Base-by-base conservation (phyloP, 1,140 invertebrate genomes). In the Saxidomus purpurata region DNA sequence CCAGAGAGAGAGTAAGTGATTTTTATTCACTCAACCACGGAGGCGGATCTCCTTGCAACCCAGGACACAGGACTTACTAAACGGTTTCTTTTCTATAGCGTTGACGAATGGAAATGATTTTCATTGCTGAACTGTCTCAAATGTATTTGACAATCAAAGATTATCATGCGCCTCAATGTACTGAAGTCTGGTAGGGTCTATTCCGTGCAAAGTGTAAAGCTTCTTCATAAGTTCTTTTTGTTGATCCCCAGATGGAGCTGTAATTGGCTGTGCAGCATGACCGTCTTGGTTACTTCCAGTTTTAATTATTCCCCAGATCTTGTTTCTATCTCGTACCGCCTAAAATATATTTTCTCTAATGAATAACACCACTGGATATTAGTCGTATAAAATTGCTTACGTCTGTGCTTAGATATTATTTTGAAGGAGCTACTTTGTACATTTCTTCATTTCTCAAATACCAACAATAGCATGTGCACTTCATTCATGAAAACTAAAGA, bases 261-360 rank as follows among this genome's bases (percentile, higher is more conserved):
- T 93, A 13, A 93, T 89, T 1, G 92, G 92, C 19, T 71, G 67
- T 0, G 52, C 87, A 63, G 84, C 87, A 22, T 74, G 77, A 15
- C 92, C 92, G 52, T 93, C 92, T 79, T 93, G 92, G 63, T 93
- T 93, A 28, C 47, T 55, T 2, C 82, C 92, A 2, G 92, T 91
- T 11, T 38, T 67, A 9, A 92, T 69, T 0, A 81, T 67, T 11
- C 74, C 87, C 90, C 90, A 92, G n/a, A 93, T 91, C 6, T 85
- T 79, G 19, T 91, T 76, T 4, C 40, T 63, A 34, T 90, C 87
- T 38, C 71, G 36, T n/a, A 83, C 15, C 4, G 91, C 91, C 91
- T 92, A 36, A 69, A 31, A 19, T 31, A 43, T 4, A n/a, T n/a
- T n/a, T n/a, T n/a, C n/a, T n/a, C n/a, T 8, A 43, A 43, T 43